Conservation (phyloP, 2,888 invertebrate genomes). For the Pinctada fucata region DNA sequence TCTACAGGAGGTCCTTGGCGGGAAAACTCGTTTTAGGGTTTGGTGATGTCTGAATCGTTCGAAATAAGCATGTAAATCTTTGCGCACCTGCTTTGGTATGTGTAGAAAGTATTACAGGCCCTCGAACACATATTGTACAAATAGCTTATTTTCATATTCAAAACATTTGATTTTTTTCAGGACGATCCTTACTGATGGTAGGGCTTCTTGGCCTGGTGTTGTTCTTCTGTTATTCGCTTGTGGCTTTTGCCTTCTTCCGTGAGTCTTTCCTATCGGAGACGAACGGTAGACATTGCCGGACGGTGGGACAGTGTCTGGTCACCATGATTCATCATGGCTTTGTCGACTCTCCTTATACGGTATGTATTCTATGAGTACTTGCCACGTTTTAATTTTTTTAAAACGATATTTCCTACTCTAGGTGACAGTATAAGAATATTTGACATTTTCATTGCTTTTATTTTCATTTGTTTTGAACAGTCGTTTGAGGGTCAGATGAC, state of each 20-base stretch:
- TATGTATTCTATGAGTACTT: slow-evolving; percentile 34
- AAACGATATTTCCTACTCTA: no score
- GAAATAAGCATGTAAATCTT: no score
- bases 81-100: no score
- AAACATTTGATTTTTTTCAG: slow-evolving; percentile 45
- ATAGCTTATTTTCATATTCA: no score
- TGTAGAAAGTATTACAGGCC: no score
- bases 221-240: slow-evolving; percentile 70
- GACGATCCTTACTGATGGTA: slow-evolving; percentile 69
- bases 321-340: slow-evolving; percentile 71
- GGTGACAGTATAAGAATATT: no score
- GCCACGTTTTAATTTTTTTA: no score
- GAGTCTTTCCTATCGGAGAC: slow-evolving; percentile 40
- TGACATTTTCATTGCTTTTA: no score
- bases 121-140: no score
- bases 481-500: slow-evolving; percentile 32
- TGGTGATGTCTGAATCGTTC: no score
- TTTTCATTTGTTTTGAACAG: slow-evolving; percentile 8
- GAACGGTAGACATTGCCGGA: slow-evolving; percentile 43
- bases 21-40: no score
- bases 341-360: slow-evolving; percentile 65
- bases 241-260: slow-evolving; percentile 67
- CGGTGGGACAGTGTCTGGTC: slow-evolving; percentile 67
- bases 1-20: no score
- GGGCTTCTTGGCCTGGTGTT: slow-evolving; percentile 66